These are phyloP conservation scores for Platycnemis pennipes DNA, from an alignment of 2,888 invertebrate species.

Conservation along the genomic window DNA sequence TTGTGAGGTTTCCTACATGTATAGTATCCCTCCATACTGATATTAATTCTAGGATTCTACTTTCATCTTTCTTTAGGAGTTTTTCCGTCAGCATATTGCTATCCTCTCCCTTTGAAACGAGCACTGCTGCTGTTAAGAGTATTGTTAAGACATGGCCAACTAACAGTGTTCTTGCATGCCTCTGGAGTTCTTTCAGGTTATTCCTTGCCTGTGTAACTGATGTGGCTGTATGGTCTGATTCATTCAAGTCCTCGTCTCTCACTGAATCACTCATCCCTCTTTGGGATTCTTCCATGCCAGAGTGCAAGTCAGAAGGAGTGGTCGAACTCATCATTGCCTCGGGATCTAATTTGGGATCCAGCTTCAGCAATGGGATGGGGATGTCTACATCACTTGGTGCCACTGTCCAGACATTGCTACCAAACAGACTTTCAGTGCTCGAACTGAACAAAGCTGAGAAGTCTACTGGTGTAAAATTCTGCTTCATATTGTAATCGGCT, in stretches of 20 bases:
- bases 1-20: neutral
- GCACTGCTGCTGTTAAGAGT: conserved; percentile 32
- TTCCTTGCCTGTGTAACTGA: neutral
- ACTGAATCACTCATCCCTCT: neutral
- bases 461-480: neutral
- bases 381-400: neutral
- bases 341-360: neutral
- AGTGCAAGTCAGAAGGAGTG: neutral
- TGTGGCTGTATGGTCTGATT: neutral
- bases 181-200: neutral
- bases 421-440: conserved; percentile 2
- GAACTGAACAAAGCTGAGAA: neutral
- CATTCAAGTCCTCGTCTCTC: neutral
- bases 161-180: conserved; percentile 15
- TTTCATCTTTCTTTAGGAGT: conserved; percentile 49
- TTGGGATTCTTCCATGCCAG: neutral
- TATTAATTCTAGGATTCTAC: conserved; percentile 3
- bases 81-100: conserved; percentile 29
- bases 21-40: conserved; percentile 38
- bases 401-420: neutral
- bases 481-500: neutral
- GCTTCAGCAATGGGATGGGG: neutral
- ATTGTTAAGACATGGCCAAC: conserved; percentile 26
- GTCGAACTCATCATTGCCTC: neutral
- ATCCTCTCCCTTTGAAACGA: conserved; percentile 48